Evolutionary conservation across 2,113 vertebrate genomes (phyloP), one percentile per base, ranked within the genome.

Genomic region (Scatophagus argus): DNA sequence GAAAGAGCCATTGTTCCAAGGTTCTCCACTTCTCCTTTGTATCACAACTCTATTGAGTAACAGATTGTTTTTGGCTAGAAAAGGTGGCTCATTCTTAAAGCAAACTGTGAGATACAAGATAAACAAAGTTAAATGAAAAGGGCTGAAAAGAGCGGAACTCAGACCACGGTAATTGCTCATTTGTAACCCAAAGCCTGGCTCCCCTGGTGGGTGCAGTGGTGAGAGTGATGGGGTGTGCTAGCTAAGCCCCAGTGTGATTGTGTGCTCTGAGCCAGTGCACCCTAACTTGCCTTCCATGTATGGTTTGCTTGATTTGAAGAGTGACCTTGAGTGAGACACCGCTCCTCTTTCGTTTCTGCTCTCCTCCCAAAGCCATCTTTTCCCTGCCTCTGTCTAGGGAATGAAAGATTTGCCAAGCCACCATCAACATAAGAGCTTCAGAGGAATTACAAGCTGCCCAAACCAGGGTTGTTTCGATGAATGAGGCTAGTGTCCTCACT

Each of bases 251-350:
- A 36, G 66, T 87, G 79, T 83, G 84, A 90, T 85, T 89, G 76
- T 87, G 62, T 70, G 78, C 79, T 80, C 56, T 73, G 77, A 89
- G 88, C 89, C 87, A 87, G 67, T 71, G 80, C 73, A 79, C 77
- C 74, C 83, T 68, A 63, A 64, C 83, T 73, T 88, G 69, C 86
- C 74, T 86, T 84, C 79, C 75, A 85, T 74, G 72, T 82, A 82
- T 77, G 79, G 62, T 52, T 83, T 87, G 82, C 81, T 83, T 77
- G 83, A 89, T 89, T 89, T 87, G 82, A 85, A 74, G 74, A 84
- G 80, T 90, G 90, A 89, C 91, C 90, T 91, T 93, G 92, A 92
- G 70, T 75, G 76, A 83, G 84, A 83, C 62, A 74, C 52, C 31
- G 34, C 60, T 82, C 46, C 71, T 81, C 76, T 82, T 78, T 82